These are phyloP conservation scores for Callionymus lyra DNA, from an alignment of 2,113 vertebrate genomes.

Conservation along the genomic window DNA sequence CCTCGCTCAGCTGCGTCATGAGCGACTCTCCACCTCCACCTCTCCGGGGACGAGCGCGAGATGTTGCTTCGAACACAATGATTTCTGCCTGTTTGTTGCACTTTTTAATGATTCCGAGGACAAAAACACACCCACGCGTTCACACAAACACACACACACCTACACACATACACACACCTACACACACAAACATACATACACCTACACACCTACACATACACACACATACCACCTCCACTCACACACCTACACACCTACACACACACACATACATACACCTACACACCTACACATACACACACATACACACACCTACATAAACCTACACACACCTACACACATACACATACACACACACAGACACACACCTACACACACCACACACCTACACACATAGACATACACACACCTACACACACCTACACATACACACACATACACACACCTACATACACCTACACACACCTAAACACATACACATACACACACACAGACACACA, in stretches of 20 bases:
- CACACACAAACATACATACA: too few species aligned
- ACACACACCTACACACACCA: too few species aligned
- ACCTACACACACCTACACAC: not conserved
- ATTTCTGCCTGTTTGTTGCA: constrained; percentile 21
- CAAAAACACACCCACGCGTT: constrained; percentile 15
- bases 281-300: not conserved
- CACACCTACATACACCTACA: not conserved
- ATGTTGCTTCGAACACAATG: constrained; percentile 19
- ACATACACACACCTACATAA: not conserved
- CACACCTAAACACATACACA: too few species aligned
- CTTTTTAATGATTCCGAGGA: constrained; percentile 26
- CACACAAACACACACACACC: not conserved
- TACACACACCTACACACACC: not conserved
- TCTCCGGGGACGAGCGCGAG: constrained; percentile 21
- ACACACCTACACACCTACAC: not conserved
- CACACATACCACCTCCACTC: too few species aligned
- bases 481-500: not conserved
- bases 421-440: too few species aligned
- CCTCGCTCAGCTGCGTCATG: constrained; percentile 41
- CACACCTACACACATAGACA: not conserved
- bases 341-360: too few species aligned
- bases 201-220: not conserved
- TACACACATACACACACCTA: not conserved
- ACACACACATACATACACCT: too few species aligned
- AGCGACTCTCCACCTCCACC: constrained; percentile 16